phyloP scores from a whole-genome alignment of 2,888 invertebrate genomes.

The Drosophila antonietae region DNA sequence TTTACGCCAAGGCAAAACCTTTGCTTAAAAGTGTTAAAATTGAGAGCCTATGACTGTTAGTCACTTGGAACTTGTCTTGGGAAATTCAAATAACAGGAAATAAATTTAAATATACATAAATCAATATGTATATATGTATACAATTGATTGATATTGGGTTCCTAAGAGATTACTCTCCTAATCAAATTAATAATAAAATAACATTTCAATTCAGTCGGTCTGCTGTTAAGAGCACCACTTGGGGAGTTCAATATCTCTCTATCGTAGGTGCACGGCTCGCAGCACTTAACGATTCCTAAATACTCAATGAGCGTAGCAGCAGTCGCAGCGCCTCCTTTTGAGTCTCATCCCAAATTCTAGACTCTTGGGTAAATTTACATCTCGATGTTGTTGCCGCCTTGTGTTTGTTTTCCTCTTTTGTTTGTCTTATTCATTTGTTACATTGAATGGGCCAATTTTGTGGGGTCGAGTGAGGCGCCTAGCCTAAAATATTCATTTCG shows the following conservation, averaged over 20 bases:
- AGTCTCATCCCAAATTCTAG: conserved; percentile 34
- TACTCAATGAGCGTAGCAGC: background rate
- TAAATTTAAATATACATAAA: background rate
- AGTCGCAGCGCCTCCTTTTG: background rate
- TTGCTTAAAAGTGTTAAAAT: background rate
- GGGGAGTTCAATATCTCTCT: background rate
- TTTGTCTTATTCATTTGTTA: conserved; percentile 23
- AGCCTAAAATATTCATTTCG: background rate
- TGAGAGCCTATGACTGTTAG: background rate
- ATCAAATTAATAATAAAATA: background rate
- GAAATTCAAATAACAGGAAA: too few species aligned
- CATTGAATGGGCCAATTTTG: conserved; percentile 6
- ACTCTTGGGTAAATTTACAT: conserved; percentile 32
- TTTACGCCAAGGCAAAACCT: too few species aligned
- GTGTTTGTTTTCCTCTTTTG: conserved; percentile 3
- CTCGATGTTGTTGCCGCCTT: background rate
- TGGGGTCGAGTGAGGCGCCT: background rate
- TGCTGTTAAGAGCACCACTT: background rate
- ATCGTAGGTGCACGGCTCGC: background rate
- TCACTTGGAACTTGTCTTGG: background rate
- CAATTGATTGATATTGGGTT: background rate
- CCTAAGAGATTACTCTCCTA: background rate
- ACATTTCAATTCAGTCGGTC: background rate
- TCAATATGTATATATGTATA: background rate
- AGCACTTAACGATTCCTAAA: background rate